Evolutionary conservation across 2,113 vertebrate species (phyloP).

Genomic region (Peromyscus californicus): DNA sequence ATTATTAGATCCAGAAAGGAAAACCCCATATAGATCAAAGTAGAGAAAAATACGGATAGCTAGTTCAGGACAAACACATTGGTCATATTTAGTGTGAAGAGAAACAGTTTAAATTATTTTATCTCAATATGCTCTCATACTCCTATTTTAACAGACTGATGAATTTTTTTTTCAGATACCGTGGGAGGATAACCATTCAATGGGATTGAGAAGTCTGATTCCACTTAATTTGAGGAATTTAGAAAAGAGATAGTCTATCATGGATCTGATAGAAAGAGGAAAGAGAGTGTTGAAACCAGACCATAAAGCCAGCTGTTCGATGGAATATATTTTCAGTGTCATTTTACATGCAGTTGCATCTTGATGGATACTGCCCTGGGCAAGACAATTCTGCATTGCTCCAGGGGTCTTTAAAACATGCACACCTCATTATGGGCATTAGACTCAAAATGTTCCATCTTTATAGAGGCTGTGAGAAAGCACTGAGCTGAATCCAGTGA

Average conservation of each 20-base stretch:
- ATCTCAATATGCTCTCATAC: constrained; percentile 37
- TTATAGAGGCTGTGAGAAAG: constrained; percentile 56
- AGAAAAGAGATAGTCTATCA: constrained; percentile 63
- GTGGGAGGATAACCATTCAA: constrained; percentile 23
- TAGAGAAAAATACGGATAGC: neutral
- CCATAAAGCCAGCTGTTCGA: constrained; percentile 63
- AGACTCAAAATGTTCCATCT: constrained; percentile 48
- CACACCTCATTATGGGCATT: constrained; percentile 66
- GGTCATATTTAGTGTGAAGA: constrained; percentile 25
- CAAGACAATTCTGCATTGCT: constrained; percentile 50
- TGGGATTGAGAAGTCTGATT: constrained; percentile 59
- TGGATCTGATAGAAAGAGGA: constrained; percentile 51
- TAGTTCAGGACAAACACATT: neutral
- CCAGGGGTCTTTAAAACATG: constrained; percentile 62
- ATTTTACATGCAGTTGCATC: constrained; percentile 66
- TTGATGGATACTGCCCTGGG: constrained; percentile 30
- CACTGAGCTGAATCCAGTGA: constrained; percentile 60
- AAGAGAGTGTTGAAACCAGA: constrained; percentile 70
- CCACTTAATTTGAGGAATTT: constrained; percentile 60
- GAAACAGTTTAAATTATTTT: constrained; percentile 47
- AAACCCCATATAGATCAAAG: neutral
- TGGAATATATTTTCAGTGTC: constrained; percentile 60
- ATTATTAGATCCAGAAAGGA: neutral
- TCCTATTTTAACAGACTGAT: constrained; percentile 59
- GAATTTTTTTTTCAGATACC: neutral